Percentiles rank a stretch among this genome's conserved stretches.
These are phyloP conservation scores for Spheniscus humboldti DNA, from an alignment of 2,797 vertebrate species.

Conservation along the genomic window DNA sequence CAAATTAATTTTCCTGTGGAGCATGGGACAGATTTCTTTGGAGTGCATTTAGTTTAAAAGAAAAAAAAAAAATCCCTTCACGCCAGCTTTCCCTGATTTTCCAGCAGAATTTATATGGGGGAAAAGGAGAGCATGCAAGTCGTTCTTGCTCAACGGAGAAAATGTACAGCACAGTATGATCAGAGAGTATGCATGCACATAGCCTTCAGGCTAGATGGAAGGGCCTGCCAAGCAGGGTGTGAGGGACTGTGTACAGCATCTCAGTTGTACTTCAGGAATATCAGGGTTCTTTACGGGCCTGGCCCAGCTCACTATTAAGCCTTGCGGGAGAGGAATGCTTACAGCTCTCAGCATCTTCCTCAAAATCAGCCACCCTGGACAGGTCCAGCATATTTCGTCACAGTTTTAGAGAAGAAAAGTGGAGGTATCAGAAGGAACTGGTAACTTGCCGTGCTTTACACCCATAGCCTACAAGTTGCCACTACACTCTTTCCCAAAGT, in stretches of 20 bases:
- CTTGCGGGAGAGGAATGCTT: not conserved
- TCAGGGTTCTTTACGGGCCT: not conserved
- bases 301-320: not conserved
- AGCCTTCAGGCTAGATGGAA: not conserved
- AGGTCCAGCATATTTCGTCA: not conserved
- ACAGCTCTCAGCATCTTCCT: not conserved
- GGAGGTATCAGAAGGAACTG: not conserved
- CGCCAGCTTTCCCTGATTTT: not conserved
- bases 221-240: not conserved
- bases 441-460: not conserved
- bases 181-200: not conserved
- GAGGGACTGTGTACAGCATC: not conserved
- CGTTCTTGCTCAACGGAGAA: not conserved
- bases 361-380: not conserved
- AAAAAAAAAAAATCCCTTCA: not conserved
- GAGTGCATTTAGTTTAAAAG: not conserved
- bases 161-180: not conserved
- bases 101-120: not conserved
- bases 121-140: not conserved
- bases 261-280: not conserved
- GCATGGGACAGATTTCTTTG: not conserved
- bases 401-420: not conserved
- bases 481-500: not conserved
- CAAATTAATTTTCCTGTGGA: conserved; percentile 29
- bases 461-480: not conserved